Evolutionary conservation across 1,140 invertebrate species (phyloP), one percentile per base, ranked within the genome.

Genomic region (Melipona quadrifasciata): DNA sequence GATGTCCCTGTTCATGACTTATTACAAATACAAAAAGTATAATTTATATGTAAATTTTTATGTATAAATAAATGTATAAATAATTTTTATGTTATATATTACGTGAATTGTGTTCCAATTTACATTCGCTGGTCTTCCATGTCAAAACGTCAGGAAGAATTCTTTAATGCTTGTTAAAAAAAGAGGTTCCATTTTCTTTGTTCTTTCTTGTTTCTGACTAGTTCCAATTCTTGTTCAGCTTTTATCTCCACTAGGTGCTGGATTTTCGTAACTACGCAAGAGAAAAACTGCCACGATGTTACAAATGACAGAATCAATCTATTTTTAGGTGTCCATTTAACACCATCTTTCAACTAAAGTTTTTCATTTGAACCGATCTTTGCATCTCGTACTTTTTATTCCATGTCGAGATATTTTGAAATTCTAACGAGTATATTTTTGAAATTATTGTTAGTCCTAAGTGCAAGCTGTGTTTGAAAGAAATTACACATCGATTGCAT

Each of bases 261-360:
- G 24, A 74, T 81, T 64, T 68, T 77, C 34, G 31, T 82, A 76
- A 82, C 77, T 77, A 57, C 31, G 19, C 19, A 77, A 75, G 21
- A 55, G 27, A 55, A 27, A 53, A 27, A 53, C 19, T 11, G 17
- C 24, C 57, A n/a, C 19, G n/a, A 34, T 31, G n/a, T 39, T 80
- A 55, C 0, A 68, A 19, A 34, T 67, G 53, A 1, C 51, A 17
- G 12, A 68, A 71, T 24, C 10, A 24, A 53, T 73, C 72, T 75
- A 75, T 75, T 75, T 75, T 75, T 75, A 75, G 27, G 12, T 21
- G 21, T 14, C 53, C 5, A 19, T 74, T 74, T 74, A 17, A 74
- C 31, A 17, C 16, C 27, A 21, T 12, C 24, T 31, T 8, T 65
- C 34, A 75, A n/a, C 24, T 58, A 39, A 75, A 75, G 39, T n/a